Conservation (phyloP, 2,888 invertebrate genomes). For the Luperina nickerlii region DNA sequence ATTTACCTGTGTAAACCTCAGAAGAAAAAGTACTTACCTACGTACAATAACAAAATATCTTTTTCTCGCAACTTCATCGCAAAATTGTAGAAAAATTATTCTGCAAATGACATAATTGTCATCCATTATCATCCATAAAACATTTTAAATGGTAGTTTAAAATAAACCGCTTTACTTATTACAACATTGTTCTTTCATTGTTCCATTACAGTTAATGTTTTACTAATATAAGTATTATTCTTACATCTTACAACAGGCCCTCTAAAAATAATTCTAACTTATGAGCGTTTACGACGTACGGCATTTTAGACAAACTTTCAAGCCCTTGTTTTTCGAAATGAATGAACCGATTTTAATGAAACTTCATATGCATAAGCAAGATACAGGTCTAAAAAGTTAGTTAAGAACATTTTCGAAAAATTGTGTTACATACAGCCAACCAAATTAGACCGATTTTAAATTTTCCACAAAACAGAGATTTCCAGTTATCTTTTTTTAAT, state of each 20-base stretch:
- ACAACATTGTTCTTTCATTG: not conserved
- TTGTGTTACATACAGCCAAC: no score
- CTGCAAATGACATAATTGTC: slow-evolving; percentile 30
- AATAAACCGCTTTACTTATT: slow-evolving; percentile 15
- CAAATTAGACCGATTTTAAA: no score
- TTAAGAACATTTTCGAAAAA: no score
- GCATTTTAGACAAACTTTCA: no score
- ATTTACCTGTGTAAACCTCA: not conserved
- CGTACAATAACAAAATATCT: not conserved
- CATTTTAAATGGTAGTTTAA: slow-evolving; percentile 1
- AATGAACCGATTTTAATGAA: no score
- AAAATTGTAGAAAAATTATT: not conserved
- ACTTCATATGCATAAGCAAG: no score
- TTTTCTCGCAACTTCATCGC: not conserved
- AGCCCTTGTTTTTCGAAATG: no score
- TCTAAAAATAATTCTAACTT: not conserved
- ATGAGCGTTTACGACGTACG: no score
- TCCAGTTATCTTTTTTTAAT: no score
- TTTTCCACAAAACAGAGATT: no score
- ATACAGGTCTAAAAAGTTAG: no score
- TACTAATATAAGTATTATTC: not conserved
- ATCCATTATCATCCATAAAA: slow-evolving; percentile 10
- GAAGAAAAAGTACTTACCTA: not conserved
- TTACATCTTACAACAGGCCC: not conserved
- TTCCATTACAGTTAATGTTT: slow-evolving; percentile 10